These are phyloP conservation scores for Palythoa grandiflora DNA, from an alignment of 92 coral and sea anemone species.

Conservation along the genomic window DNA sequence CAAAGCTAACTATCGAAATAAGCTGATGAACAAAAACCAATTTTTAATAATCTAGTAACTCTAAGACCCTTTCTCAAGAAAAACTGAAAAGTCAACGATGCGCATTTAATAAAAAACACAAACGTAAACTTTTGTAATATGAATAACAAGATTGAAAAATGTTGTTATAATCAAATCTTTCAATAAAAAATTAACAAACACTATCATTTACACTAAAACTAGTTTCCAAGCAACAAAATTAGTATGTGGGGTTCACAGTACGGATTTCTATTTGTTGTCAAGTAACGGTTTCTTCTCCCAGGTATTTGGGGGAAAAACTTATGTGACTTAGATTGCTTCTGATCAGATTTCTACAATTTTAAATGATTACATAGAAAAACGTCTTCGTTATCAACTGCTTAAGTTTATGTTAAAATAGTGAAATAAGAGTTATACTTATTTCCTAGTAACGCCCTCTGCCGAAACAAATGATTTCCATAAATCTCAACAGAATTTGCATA, in stretches of 20 bases:
- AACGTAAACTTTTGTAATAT: no score
- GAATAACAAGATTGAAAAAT: no score
- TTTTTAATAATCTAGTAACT: no score
- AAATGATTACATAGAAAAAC: not conserved
- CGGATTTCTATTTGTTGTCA: not conserved
- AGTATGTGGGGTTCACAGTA: not conserved
- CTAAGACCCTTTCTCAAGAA: no score
- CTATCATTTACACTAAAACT: no score
- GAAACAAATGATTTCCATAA: not conserved
- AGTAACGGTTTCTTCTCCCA: conserved; percentile 12
- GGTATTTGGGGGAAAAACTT: conserved; percentile 3
- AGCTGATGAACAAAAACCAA: no score
- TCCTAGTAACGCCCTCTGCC: not conserved
- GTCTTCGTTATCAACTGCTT: not conserved
- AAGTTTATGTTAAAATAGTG: not conserved
- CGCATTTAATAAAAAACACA: no score
- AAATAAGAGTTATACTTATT: not conserved
- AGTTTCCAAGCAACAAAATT: no score
- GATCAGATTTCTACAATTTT: not conserved
- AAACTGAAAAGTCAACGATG: no score
- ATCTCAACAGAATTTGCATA: not conserved
- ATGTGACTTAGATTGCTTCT: not conserved
- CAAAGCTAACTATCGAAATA: no score
- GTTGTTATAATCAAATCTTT: no score
- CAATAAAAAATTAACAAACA: no score